Conservation (phyloP, 2,797 vertebrate genomes). For the Pangasius mekongensis region DNA sequence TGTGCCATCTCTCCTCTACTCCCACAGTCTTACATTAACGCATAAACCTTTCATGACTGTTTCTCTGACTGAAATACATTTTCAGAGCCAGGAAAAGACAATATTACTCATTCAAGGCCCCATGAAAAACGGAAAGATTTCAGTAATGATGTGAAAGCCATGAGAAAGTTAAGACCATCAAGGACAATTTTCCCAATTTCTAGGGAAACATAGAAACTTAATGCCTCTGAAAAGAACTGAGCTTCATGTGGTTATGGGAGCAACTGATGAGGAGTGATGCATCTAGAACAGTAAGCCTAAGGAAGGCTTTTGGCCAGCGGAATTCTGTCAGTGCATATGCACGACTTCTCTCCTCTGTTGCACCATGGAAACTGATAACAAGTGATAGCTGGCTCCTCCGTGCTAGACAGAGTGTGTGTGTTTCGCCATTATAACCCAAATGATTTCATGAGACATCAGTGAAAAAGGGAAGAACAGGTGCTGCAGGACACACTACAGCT, state of each 20-base stretch:
- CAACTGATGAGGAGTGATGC: slow-evolving; percentile 69
- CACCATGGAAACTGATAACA: slow-evolving; percentile 63
- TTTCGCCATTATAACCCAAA: not conserved
- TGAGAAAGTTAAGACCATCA: not conserved
- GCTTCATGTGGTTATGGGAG: slow-evolving; percentile 36
- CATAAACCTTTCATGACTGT: slow-evolving; percentile 58
- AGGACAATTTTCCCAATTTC: not conserved
- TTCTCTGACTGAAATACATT: slow-evolving; percentile 42
- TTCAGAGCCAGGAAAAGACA: slow-evolving; percentile 31
- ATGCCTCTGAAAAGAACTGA: slow-evolving; percentile 52
- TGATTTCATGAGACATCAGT: slow-evolving; percentile 19
- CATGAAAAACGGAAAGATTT: not conserved
- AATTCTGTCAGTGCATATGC: slow-evolving; percentile 62
- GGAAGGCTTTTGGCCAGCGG: slow-evolving; percentile 60
- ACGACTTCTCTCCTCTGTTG: slow-evolving; percentile 26
- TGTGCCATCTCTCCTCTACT: slow-evolving; percentile 26
- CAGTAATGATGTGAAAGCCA: slow-evolving; percentile 17
- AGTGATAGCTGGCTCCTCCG: slow-evolving; percentile 45
- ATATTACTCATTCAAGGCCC: slow-evolving; percentile 46
- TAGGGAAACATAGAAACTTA: not conserved
- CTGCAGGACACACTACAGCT: not conserved
- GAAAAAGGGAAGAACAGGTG: slow-evolving; percentile 2
- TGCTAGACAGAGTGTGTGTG: not conserved
- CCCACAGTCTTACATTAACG: slow-evolving; percentile 57
- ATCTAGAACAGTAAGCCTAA: slow-evolving; percentile 72